These are phyloP conservation scores for Pyrocephalus nanus DNA, from an alignment of 2,797 vertebrate genomes.

Conservation along the genomic window DNA sequence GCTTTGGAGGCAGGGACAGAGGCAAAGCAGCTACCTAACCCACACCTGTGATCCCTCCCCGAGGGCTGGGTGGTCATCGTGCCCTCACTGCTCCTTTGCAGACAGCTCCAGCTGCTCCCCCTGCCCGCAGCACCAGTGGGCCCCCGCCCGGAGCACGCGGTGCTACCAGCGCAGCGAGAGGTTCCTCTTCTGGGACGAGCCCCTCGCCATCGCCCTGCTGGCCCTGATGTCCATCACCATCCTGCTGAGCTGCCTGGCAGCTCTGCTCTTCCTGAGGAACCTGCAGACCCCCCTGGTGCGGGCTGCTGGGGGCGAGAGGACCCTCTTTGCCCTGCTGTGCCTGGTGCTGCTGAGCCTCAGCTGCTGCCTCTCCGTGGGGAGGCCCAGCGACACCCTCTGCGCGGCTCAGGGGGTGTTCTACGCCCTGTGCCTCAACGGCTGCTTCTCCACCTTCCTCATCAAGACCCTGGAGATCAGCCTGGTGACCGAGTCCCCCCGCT, in stretches of 20 bases:
- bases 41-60: background rate
- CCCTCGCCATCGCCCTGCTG: conserved; percentile 66
- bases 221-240: conserved; percentile 52
- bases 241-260: conserved; percentile 54
- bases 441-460: conserved; percentile 80
- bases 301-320: conserved; percentile 77
- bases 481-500: conserved; percentile 78
- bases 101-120: conserved; percentile 72
- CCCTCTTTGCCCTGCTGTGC: conserved; percentile 74
- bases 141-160: conserved; percentile 72
- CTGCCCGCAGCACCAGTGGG: conserved; percentile 83
- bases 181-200: conserved; percentile 78
- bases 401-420: conserved; percentile 73
- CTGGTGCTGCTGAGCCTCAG: conserved; percentile 78
- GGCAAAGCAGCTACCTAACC: too few relatives aligned
- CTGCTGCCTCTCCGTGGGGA: conserved; percentile 80
- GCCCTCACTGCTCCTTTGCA: background rate
- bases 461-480: conserved; percentile 74
- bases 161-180: conserved; percentile 78
- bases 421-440: conserved; percentile 70
- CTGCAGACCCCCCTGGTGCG: conserved; percentile 75
- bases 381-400: conserved; percentile 75
- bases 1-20: background rate
- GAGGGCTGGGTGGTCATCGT: accelerated
- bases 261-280: conserved; percentile 75